Conservation (phyloP, 2,888 invertebrate genomes). For the Notocelia uddmanniana region DNA sequence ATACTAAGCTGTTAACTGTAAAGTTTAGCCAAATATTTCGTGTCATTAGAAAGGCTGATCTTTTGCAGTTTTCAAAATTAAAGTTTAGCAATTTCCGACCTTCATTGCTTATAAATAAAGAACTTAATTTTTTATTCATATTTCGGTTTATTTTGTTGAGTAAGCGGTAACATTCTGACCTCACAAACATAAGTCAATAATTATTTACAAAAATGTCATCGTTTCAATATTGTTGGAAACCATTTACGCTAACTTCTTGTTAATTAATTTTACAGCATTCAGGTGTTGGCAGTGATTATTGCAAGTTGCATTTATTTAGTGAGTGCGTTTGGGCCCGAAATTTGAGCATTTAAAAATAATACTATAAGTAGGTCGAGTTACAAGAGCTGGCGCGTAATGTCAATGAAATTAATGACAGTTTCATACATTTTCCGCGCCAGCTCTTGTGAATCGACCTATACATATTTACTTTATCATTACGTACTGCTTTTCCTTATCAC, state of each 20-base stretch:
- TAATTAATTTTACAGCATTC: slow-evolving; percentile 46
- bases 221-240: slow-evolving; percentile 56
- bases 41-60: slow-evolving; percentile 63
- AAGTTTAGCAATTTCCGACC: slow-evolving; percentile 48
- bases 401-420: too few relatives aligned
- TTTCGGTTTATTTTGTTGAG: slow-evolving; percentile 1
- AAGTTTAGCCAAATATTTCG: slow-evolving; percentile 72
- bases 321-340: background rate
- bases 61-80: slow-evolving; percentile 34
- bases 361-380: too few relatives aligned
- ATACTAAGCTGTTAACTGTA: slow-evolving; percentile 62
- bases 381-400: too few relatives aligned
- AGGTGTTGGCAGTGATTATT: slow-evolving; percentile 27
- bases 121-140: background rate
- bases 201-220: slow-evolving; percentile 74
- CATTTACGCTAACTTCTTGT: slow-evolving; percentile 53
- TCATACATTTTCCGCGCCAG: too few relatives aligned
- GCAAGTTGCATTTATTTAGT: background rate
- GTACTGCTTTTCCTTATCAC: too few relatives aligned
- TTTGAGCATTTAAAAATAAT: too few relatives aligned
- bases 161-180: slow-evolving; percentile 63
- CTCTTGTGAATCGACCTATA: too few relatives aligned
- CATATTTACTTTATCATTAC: too few relatives aligned
- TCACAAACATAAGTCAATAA: slow-evolving; percentile 65
- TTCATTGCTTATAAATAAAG: slow-evolving; percentile 50